These are phyloP conservation scores for Euphonia xanthogaster DNA, from an alignment of 2,797 vertebrate species.

Conservation along the genomic window DNA sequence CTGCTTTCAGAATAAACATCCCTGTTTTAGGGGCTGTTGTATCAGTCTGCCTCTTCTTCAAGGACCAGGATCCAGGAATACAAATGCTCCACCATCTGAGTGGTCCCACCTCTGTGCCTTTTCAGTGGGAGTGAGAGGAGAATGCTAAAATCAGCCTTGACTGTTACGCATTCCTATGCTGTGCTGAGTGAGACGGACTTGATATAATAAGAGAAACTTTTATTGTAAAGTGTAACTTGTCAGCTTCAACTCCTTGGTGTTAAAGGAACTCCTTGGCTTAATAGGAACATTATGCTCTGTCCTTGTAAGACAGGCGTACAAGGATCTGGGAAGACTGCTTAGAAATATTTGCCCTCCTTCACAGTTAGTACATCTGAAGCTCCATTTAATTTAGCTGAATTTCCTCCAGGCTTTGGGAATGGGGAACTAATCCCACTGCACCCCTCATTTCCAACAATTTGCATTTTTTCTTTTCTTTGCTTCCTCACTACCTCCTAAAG, in stretches of 20 bases:
- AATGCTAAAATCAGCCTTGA: neutral
- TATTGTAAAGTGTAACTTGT: neutral
- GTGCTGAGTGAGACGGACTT: neutral
- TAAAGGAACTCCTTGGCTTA: neutral
- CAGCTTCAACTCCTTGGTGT: neutral
- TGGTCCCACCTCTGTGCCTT: neutral
- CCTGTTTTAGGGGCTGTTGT: accelerated
- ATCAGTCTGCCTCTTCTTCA: neutral
- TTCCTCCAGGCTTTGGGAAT: neutral
- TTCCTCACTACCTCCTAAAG: neutral
- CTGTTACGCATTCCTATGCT: neutral
- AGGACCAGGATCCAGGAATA: neutral
- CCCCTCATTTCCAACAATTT: neutral
- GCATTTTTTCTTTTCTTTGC: neutral
- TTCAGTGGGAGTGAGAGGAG: neutral
- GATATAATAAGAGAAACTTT: neutral
- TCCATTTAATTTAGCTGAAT: neutral
- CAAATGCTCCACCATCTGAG: neutral
- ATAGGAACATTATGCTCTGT: neutral
- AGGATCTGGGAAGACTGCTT: neutral
- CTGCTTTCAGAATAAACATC: neutral
- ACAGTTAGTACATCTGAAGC: neutral
- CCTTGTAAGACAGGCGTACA: neutral
- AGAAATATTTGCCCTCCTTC: neutral
- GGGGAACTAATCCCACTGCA: neutral